Base-by-base conservation (phyloP, 2,888 invertebrate genomes). In the Amorpha juglandis region DNA sequence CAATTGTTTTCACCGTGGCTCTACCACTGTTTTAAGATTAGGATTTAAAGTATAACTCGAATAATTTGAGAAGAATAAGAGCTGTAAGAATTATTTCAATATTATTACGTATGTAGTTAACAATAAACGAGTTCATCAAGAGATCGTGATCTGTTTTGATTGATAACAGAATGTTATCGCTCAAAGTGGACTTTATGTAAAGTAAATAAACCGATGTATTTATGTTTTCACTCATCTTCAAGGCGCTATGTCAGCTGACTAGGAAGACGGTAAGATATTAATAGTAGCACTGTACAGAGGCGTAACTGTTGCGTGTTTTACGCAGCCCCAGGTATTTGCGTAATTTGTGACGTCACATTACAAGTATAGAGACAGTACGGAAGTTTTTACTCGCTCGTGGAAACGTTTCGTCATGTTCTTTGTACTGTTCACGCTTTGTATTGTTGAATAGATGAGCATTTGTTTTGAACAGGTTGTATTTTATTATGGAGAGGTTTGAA, bases 241-340 rank as follows among this genome's bases (percentile, higher is more conserved):
- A 87, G 84, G 84, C 74, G 71, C 58, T 51, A 58, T 70, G 73
- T 81, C 83, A 83, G 77, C 78, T 81, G 80, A 88, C 78, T 80
- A 86, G 89, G 88, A 89, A 89, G 86, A 79, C 68, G 72, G 72
- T 35, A 78, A 83, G 82, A 80, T 86, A 86, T 84, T 84, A 81
- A 78, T 84, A 84, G 78, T 70, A 35, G 63, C 65, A 70, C 62
- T 69, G 69, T 69, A 71, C 68, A 70, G 71, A 73, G 83, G 83
- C 80, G 79, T 78, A 80, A 74, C 79, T 77, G 68, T 79, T 77
- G 77, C 76, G 78, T 79, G 67, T 77, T 79, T 76, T 78, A 79
- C 73, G 76, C 77, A 78, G 75, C 74, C 74, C 72, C 66, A 69
- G 62, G 55, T 70, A 70, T 79, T 77, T 78, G 68, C 70, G 73